Base-by-base conservation (phyloP, 2,113 vertebrate genomes). In the Ifrita kowaldi region DNA sequence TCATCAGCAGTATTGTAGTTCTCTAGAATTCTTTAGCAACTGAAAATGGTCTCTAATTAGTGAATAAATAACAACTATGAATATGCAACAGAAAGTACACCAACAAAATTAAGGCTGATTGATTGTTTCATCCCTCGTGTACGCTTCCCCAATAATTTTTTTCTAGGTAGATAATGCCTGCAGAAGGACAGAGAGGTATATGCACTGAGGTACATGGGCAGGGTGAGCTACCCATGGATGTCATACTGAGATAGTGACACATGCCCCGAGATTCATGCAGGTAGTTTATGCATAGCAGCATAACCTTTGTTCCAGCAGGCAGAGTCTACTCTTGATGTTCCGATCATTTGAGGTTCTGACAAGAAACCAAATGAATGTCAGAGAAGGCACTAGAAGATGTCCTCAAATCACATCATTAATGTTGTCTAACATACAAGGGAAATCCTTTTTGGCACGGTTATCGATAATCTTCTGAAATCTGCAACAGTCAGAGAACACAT, bases 21-120 rank as follows among this genome's bases (percentile, higher is more conserved):
- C 44, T 84, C 47, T 52, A 64, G 35, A 91, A 87, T 70, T 78
- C 69, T 89, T 92, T 81, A 77, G 39, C 23, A 74, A 53, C 18
- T 21, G 37, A 74, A 87, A 84, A 85, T 59, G 9, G 2, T 70
- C 28, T 70, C 27, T 30, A 86, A n/a, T 21, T 91, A 56, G 9
- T 41, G 37, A 67, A 81, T 59, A 74, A 60, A 70, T 55, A 79
- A 26, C n/a, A 56, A 39, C 53, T 69, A 41, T 65, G 8, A 52
- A 55, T 78, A 46, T 75, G 14, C n/a, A 84, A 67, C 16, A 56
- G 59, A n/a, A 84, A 56, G 4, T 11, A 71, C 44, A 52, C 6
- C 1, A 65, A 55, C 30, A 84, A 78, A 95, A 87, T 67, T 60
- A 78, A 78, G 11, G 5, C 4, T 49, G 47, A 47, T 0, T 52